Evolutionary conservation across 2,113 vertebrate species (phyloP), one percentile per base, ranked within the genome.

Genomic region (Nycticorax nycticorax): DNA sequence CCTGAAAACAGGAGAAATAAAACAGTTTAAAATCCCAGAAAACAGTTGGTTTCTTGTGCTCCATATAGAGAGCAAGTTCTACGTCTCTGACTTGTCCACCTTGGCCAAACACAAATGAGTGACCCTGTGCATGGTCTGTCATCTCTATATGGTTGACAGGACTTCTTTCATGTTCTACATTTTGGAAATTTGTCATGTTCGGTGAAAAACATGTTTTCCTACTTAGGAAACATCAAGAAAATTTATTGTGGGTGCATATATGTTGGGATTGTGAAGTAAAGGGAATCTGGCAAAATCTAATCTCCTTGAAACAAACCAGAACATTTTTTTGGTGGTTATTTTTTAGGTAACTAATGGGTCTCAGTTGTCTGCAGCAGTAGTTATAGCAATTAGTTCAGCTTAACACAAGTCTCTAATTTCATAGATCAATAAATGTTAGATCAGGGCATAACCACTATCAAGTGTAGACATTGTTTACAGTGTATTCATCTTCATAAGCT

Each of bases 401-500:
- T 93, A 97, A 77, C 88, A 79, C 69, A 77, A 85, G 76, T 41
- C 88, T 92, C 85, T 96, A 85, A 96, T 96, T 97, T 96, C 68
- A 85, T 96, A 72, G 92, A 96, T 96, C 93, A 94, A 92, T 96
- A 97, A 94, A 85, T 39, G 74, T 62, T 63, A 72, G 76, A 93
- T 75, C 63, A 26, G 69, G 57, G 71, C 59, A 73, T 3, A 8
- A 89, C 87, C 75, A 85, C 94, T 50, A 88, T 93, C 81, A 93
- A 85, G 56, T 1, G 0, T 4, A 68, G 90, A 83, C 69, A 67
- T 94, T 97, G 93, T 97, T 97, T 97, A 96, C 79, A 88, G 56
- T 48, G 59, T 52, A 95, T 97, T 82, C 91, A 80, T 96, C 97
- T 97, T 97, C 89, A 68, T 94, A 96, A 97, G 64, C 2, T 3